Evolutionary conservation across 2,113 vertebrate species (phyloP).

Genomic region (Callipepla squamata): DNA sequence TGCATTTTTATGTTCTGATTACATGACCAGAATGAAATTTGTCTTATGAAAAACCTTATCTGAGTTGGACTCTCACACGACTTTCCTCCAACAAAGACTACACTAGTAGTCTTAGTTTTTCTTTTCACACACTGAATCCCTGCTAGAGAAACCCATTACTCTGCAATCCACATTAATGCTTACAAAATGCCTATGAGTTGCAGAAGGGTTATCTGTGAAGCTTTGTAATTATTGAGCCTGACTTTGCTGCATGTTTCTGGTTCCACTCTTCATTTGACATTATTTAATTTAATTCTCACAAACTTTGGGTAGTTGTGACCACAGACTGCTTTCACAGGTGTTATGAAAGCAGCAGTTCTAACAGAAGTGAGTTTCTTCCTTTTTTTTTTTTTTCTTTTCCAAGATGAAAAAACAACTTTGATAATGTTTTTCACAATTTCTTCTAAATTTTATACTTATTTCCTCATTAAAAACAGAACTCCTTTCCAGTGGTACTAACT

Average conservation of each 20-base stretch:
- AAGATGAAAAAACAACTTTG: background rate
- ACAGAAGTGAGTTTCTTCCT: background rate
- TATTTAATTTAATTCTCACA: background rate
- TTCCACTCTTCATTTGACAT: background rate
- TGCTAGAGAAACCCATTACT: background rate
- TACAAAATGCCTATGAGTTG: background rate
- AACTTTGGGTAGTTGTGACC: background rate
- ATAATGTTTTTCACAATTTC: background rate
- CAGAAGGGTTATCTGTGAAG: background rate
- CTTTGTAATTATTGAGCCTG: background rate
- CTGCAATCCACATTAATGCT: background rate
- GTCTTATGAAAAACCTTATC: background rate
- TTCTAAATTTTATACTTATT: background rate
- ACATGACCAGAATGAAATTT: background rate
- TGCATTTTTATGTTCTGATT: background rate
- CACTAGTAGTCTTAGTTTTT: background rate
- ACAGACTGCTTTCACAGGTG: background rate
- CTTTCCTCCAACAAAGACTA: background rate
- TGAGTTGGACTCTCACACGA: background rate
- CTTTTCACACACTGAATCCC: background rate
- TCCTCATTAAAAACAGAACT: background rate
- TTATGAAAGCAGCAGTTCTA: background rate
- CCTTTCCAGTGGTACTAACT: background rate
- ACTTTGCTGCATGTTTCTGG: background rate
- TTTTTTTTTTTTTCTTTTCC: background rate